phyloP scores from a whole-genome alignment of 2,113 vertebrate species.

The Cottus gobio region DNA sequence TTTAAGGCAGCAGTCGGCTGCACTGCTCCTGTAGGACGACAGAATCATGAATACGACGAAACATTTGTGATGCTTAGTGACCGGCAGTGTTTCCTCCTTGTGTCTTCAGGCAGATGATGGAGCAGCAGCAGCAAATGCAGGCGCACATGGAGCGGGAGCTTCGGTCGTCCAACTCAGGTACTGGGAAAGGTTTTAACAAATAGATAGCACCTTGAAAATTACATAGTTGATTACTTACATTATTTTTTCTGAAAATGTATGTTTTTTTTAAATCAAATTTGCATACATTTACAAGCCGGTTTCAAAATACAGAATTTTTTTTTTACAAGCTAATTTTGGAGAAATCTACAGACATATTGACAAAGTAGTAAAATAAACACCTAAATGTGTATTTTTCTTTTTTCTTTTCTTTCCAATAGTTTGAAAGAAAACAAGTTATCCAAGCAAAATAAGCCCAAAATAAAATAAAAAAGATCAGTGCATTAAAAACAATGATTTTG shows the following conservation, averaged over 20 bases:
- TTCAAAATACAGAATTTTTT: too few species aligned
- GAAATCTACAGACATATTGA: too few species aligned
- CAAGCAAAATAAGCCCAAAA: neutral
- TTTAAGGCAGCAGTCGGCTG: slow-evolving; percentile 17
- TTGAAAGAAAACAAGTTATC: too few species aligned
- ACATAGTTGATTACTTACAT: neutral
- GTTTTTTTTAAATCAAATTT: neutral
- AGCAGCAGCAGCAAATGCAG: slow-evolving; percentile 88
- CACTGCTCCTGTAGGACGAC: neutral
- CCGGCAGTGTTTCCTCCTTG: slow-evolving; percentile 12
- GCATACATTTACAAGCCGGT: too few species aligned
- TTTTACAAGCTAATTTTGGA: too few species aligned
- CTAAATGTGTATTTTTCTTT: too few species aligned
- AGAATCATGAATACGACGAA: neutral
- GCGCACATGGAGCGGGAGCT: slow-evolving; percentile 94
- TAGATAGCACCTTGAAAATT: neutral
- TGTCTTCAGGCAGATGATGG: slow-evolving; percentile 91
- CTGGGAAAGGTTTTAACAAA: neutral
- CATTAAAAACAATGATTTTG: too few species aligned
- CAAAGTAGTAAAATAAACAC: neutral
- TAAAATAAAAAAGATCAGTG: neutral
- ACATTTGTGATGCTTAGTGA: neutral
- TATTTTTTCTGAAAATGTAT: neutral
- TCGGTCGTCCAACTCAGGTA: slow-evolving; percentile 95
- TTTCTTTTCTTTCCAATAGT: too few species aligned